Percentiles rank a stretch among this genome's conserved stretches.
Evolutionary conservation across 1,140 invertebrate genomes (phyloP).

Genomic region (Hycleus cichorii): DNA sequence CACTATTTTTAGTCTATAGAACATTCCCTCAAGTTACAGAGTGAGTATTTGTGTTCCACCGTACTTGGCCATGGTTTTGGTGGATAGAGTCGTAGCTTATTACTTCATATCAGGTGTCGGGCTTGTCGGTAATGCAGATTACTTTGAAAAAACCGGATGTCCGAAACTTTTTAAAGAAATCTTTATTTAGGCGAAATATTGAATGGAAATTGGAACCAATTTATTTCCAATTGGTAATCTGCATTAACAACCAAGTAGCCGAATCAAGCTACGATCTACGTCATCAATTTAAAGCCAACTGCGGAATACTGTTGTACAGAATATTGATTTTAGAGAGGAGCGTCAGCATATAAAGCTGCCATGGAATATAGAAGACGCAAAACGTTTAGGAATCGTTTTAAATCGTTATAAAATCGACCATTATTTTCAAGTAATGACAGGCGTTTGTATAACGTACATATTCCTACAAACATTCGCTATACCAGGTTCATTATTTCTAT

Average conservation of each 20-base stretch:
- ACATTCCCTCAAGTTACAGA: conserved; percentile 75
- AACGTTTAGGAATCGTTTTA: conserved; percentile 85
- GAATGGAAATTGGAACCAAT: no score
- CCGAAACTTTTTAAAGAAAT: no score
- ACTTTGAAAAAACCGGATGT: no score
- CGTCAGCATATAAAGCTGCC: conserved; percentile 85
- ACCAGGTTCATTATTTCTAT: conserved; percentile 96
- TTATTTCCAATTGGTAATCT: no score
- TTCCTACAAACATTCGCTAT: conserved; percentile 99
- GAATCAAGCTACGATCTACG: no score
- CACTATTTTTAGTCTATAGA: conserved; percentile 59
- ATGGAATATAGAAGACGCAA: conserved; percentile 91
- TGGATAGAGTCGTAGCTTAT: no score
- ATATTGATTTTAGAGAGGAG: conserved; percentile 70
- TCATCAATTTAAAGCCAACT: background rate
- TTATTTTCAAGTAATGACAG: conserved; percentile 84
- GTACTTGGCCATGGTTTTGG: no score
- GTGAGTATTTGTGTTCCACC: conserved; percentile 42
- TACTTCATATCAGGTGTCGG: no score
- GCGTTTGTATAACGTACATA: conserved; percentile 88
- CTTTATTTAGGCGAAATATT: no score
- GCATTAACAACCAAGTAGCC: no score
- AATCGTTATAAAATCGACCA: conserved; percentile 92
- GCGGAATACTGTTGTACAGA: background rate
- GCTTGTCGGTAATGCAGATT: no score